Evolutionary conservation across 2,113 vertebrate species (phyloP), one percentile per base, ranked within the genome.

Genomic region (Paedocypris sp.): DNA sequence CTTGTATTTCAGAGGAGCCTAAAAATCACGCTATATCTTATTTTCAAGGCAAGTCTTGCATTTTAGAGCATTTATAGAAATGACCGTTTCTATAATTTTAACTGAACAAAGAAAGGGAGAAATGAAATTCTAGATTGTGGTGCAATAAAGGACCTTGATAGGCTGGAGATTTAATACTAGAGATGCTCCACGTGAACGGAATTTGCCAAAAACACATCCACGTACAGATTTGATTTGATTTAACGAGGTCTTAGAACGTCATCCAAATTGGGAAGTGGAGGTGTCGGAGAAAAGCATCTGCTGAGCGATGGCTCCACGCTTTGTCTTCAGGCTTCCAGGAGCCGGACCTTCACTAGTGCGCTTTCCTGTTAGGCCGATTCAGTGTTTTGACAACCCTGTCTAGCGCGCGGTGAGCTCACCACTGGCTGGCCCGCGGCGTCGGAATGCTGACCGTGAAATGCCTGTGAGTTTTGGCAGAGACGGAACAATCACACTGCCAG

Each of bases 361-460:
- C 62, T 36, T 70, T 62, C 49, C 59, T 66, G 31, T 49, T 51
- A 58, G 66, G 56, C 12, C 22, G 52, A 46, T 56, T 38, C 35
- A 64, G 58, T 75, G 70, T 69, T 62, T 57, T 75, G 68, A 73
- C 61, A 71, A 66, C 67, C 48, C 47, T 64, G 35, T 59, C 57
- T 54, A 59, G 35, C 38, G 43, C 50, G 42, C 46, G 53, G 42
- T 71, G 41, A 68, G 64, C 60, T 73, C 66, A 70, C n/a, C 58
- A 64, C 67, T 73, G 70, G 70, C 57, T 39, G 20, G 39, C 39
- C 57, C 43, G 49, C 12, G 22, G 51, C 22, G 49, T 25, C 64
- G 68, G 68, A 73, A 69, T 75, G 67, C 61, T 71, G 70, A 71
- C 67, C 62, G 64, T 62, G 64, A 62, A 68, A 70, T 62, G 62